Conservation (phyloP, 2,113 vertebrate genomes). For the Macaca nemestrina region DNA sequence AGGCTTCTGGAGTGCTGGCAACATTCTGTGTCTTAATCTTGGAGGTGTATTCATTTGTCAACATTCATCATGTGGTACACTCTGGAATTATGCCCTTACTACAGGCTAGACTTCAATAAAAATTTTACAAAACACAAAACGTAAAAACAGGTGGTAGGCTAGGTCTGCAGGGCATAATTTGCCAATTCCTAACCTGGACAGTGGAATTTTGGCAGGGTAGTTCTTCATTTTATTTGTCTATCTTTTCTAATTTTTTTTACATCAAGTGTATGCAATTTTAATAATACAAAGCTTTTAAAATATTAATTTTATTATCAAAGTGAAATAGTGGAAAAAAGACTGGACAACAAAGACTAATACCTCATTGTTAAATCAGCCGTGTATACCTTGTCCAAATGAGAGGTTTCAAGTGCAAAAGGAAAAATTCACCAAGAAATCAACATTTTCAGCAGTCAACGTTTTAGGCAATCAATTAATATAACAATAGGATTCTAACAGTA, state of each 20-base stretch:
- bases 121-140: not conserved
- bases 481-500: not conserved
- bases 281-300: not conserved
- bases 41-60: not conserved
- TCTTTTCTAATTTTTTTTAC: not conserved
- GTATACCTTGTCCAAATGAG: not conserved
- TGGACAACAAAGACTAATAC: not conserved
- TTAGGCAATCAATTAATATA: not conserved
- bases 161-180: not conserved
- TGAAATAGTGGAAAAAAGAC: not conserved
- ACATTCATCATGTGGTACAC: not conserved
- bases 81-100: not conserved
- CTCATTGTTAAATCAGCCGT: not conserved
- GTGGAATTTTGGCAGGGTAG: not conserved
- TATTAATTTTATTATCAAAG: constrained; percentile 25
- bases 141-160: not conserved
- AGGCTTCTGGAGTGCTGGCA: not conserved
- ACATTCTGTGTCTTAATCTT: not conserved
- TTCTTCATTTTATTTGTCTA: not conserved
- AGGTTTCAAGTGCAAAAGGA: not conserved
- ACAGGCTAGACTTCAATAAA: not conserved
- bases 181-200: not conserved
- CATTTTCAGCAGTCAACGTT: not conserved
- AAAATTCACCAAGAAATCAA: not conserved
- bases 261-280: not conserved